phyloP scores from a whole-genome alignment of 92 coral and sea anemone species.

The Umimayanthus chanpuru region DNA sequence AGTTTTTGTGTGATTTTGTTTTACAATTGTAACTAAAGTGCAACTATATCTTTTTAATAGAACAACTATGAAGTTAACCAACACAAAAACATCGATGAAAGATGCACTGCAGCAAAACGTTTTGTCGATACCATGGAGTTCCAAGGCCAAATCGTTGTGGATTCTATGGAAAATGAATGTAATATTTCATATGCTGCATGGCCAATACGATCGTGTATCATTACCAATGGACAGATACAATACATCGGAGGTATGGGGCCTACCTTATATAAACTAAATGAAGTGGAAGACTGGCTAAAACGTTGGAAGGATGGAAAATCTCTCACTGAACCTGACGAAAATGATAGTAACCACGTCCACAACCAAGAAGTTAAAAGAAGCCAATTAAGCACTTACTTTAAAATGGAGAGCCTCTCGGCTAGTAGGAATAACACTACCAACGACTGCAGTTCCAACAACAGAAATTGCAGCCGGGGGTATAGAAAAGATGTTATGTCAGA shows the following conservation, averaged over 20 bases:
- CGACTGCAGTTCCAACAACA: background rate
- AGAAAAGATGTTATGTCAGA: background rate
- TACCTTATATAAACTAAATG: constrained; percentile 49
- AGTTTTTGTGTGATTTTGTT: background rate
- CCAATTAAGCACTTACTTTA: background rate
- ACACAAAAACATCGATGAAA: constrained; percentile 27
- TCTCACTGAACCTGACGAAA: background rate
- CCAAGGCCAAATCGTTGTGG: constrained; percentile 45
- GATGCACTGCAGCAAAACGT: constrained; percentile 18
- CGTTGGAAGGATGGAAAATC: constrained; percentile 23
- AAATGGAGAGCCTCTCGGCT: too few relatives aligned
- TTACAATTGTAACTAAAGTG: background rate
- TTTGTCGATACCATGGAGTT: background rate
- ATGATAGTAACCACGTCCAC: background rate
- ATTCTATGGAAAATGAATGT: constrained; percentile 71
- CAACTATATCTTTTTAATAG: background rate
- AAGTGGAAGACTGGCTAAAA: constrained; percentile 58
- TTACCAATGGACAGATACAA: constrained; percentile 52
- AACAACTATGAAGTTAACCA: constrained; percentile 14
- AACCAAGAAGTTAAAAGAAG: background rate
- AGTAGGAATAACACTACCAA: too few relatives aligned
- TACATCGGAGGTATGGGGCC: constrained; percentile 73
- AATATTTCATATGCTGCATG: constrained; percentile 62
- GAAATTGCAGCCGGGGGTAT: background rate
- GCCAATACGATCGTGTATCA: constrained; percentile 62